Conservation (phyloP, 1,140 invertebrate genomes). For the Apis florea region DNA sequence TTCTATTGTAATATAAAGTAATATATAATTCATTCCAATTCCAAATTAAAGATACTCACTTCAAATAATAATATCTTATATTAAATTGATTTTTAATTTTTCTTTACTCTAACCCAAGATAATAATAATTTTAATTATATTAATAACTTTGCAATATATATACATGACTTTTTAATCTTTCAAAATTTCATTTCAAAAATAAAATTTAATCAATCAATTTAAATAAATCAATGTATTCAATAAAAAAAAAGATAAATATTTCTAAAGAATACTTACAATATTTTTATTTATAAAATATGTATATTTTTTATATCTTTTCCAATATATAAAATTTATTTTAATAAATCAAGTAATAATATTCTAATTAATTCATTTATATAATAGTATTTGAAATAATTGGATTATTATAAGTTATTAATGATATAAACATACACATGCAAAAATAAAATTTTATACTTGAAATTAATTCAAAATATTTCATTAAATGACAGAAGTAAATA, state of each 20-base stretch:
- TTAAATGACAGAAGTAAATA: slow-evolving; percentile 5
- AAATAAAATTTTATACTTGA: slow-evolving; percentile 28
- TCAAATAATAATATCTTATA: slow-evolving; percentile 22
- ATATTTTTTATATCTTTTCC: slow-evolving; percentile 1
- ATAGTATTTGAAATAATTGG: not conserved
- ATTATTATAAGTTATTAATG: slow-evolving; percentile 1
- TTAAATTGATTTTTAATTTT: slow-evolving; percentile 6
- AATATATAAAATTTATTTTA: slow-evolving; percentile 4
- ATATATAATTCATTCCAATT: slow-evolving; percentile 68
- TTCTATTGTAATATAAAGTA: slow-evolving; percentile 65
- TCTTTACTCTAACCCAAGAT: not conserved
- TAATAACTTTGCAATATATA: not conserved
- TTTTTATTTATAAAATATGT: not conserved
- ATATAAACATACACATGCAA: slow-evolving; percentile 27
- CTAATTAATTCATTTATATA: not conserved
- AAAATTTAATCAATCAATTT: not conserved
- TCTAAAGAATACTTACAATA: not conserved
- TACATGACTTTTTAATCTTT: not conserved
- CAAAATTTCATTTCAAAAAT: not conserved
- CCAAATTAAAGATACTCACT: slow-evolving; percentile 24
- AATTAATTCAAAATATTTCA: slow-evolving; percentile 15
- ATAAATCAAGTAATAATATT: slow-evolving; percentile 3
- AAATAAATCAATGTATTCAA: not conserved
- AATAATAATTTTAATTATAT: not conserved
- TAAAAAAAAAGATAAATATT: not conserved